These are phyloP conservation scores for Laspeyria flexula DNA, from an alignment of 2,888 invertebrate genomes.

Conservation along the genomic window DNA sequence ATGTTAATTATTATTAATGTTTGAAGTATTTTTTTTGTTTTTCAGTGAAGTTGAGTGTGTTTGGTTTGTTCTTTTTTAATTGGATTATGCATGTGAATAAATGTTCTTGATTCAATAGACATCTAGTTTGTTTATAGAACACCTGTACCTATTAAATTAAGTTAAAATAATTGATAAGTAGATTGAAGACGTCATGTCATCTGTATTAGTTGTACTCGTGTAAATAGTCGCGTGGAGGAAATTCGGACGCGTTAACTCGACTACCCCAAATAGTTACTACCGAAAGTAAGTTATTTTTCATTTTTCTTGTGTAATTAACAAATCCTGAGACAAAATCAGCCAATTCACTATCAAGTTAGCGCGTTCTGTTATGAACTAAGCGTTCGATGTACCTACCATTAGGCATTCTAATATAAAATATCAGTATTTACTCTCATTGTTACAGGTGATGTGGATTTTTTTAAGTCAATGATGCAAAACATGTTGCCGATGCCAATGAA, in stretches of 20 bases:
- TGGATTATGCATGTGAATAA: constrained; percentile 83
- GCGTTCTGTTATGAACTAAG: constrained; percentile 17
- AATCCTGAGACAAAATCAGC: not conserved
- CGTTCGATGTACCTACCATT: not conserved
- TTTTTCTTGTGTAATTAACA: not conserved
- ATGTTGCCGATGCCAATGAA: constrained; percentile 82
- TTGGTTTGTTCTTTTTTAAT: constrained; percentile 79
- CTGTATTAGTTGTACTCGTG: constrained; percentile 18
- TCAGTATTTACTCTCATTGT: constrained; percentile 64
- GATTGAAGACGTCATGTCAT: too few species aligned
- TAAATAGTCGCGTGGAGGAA: constrained; percentile 16
- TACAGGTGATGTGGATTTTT: constrained; percentile 84
- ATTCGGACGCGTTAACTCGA: constrained; percentile 28
- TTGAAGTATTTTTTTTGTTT: constrained; percentile 68
- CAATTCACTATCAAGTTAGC: constrained; percentile 20
- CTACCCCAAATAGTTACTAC: not conserved
- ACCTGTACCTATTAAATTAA: constrained; percentile 32
- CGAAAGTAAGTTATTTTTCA: constrained; percentile 1
- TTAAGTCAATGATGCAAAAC: constrained; percentile 81
- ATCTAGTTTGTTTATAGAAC: constrained; percentile 53
- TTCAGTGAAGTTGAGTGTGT: constrained; percentile 78
- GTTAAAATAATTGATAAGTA: constrained; percentile 10
- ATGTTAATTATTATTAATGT: constrained; percentile 55
- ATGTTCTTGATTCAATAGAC: constrained; percentile 76
- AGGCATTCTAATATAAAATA: constrained; percentile 30